A percentile compares a stretch with the other conserved stretches of the same genome.
Evolutionary conservation across 2,888 invertebrate genomes (phyloP).

Genomic region (Pseudoips prasinana): DNA sequence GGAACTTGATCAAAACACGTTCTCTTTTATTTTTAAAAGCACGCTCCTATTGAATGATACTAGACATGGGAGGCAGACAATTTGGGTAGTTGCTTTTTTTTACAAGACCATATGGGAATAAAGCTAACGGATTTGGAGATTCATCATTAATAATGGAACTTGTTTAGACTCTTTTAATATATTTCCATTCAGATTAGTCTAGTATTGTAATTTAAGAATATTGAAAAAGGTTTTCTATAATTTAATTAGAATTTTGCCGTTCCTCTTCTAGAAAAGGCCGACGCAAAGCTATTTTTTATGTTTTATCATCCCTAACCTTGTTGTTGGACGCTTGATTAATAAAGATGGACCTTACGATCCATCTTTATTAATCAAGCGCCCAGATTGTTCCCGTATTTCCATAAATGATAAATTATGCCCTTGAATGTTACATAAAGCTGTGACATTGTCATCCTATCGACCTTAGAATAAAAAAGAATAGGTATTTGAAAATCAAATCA

Average conservation of each 20-base stretch:
- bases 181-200: no score
- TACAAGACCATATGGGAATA: no score
- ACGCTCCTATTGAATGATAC: constrained; percentile 6
- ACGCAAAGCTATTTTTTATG: no score
- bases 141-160: no score
- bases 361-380: constrained; percentile 35
- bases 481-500: constrained; percentile 53
- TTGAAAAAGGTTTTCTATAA: no score
- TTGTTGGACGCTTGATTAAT: constrained; percentile 40
- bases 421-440: constrained; percentile 35
- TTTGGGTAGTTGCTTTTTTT: background rate
- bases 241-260: no score
- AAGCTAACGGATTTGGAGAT: no score
- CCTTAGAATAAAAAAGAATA: constrained; percentile 40
- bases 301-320: no score
- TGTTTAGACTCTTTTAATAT: no score
- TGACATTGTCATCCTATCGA: constrained; percentile 43
- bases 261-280: no score
- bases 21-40: constrained; percentile 10
- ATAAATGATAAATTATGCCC: constrained; percentile 43
- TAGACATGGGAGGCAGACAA: constrained; percentile 9
- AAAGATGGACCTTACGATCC: constrained; percentile 20
- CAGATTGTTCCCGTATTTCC: constrained; percentile 48
- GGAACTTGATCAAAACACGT: constrained; percentile 11
- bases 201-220: no score